Evolutionary conservation across 2,888 invertebrate species (phyloP).

Genomic region (Prenolepis imparis): DNA sequence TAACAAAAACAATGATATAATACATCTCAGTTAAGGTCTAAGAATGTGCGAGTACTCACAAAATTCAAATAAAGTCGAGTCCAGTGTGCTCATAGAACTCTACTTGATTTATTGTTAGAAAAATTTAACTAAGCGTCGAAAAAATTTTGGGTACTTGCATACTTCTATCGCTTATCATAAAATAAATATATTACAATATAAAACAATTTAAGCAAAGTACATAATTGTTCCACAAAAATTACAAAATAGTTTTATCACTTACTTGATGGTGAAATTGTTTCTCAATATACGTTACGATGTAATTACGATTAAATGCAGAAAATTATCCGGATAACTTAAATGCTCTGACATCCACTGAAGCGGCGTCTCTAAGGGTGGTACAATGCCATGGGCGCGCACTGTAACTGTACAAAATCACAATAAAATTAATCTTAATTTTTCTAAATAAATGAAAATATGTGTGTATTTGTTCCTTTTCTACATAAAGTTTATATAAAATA

Average conservation of each 20-base stretch:
- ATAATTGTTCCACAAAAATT: slow-evolving; percentile 5
- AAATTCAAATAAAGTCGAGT: not conserved
- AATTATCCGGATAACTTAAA: slow-evolving; percentile 99
- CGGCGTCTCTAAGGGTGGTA: slow-evolving; percentile 95
- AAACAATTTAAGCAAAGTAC: slow-evolving; percentile 25
- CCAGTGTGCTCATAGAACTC: not conserved
- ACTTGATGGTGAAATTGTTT: not conserved
- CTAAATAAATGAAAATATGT: slow-evolving; percentile 18
- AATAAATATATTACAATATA: slow-evolving; percentile 35
- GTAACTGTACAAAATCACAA: slow-evolving; percentile 87
- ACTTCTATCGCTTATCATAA: not conserved
- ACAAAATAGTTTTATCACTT: slow-evolving; percentile 23
- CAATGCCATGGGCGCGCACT: slow-evolving; percentile 95
- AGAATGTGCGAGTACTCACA: not conserved
- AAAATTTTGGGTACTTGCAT: not conserved
- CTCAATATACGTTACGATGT: slow-evolving; percentile 78
- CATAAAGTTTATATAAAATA: not conserved
- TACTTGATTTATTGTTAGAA: not conserved
- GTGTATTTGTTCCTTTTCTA: not conserved
- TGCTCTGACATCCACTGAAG: slow-evolving; percentile 99
- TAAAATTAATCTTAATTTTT: not conserved
- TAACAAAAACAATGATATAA: slow-evolving; percentile 16
- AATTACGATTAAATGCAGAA: slow-evolving; percentile 93
- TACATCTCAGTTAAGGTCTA: not conserved
- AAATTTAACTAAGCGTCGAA: not conserved